Percentiles rank a stretch among this genome's conserved stretches.
phyloP scores from a whole-genome alignment of 2,113 vertebrate species.

The Herpailurus yagouaroundi region DNA sequence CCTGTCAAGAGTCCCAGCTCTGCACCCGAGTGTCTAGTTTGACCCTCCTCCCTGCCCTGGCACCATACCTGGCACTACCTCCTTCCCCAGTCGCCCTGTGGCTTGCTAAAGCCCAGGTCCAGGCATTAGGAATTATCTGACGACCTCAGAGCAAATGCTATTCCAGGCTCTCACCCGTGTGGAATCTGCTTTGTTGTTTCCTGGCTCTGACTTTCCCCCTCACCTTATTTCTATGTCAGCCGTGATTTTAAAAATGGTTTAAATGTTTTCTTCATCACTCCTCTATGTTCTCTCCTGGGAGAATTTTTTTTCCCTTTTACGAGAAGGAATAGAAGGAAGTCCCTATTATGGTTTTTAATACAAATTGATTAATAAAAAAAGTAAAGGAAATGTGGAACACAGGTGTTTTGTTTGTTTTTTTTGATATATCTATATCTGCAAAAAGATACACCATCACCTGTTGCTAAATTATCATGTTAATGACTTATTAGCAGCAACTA shows the following conservation, averaged over 20 bases:
- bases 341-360: not conserved
- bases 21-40: not conserved
- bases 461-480: not conserved
- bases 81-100: not conserved
- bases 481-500: not conserved
- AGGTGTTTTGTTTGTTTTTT: not conserved
- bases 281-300: not conserved
- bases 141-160: not conserved
- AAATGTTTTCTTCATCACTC: not conserved
- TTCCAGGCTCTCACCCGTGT: not conserved
- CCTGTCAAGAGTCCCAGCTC: not conserved
- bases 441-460: not conserved
- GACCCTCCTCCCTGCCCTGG: not conserved
- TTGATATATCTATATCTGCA: not conserved
- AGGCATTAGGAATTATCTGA: accelerated
- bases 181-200: not conserved
- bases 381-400: not conserved
- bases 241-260: not conserved
- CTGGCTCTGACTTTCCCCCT: not conserved
- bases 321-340: not conserved
- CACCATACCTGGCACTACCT: not conserved
- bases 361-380: not conserved
- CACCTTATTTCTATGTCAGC: not conserved
- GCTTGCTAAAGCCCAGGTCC: not conserved
- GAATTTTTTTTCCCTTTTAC: not conserved